A percentile compares a stretch with the other conserved stretches of the same genome.
Conservation (phyloP, 2,113 vertebrate genomes). For the Hemibagrus wyckioides region DNA sequence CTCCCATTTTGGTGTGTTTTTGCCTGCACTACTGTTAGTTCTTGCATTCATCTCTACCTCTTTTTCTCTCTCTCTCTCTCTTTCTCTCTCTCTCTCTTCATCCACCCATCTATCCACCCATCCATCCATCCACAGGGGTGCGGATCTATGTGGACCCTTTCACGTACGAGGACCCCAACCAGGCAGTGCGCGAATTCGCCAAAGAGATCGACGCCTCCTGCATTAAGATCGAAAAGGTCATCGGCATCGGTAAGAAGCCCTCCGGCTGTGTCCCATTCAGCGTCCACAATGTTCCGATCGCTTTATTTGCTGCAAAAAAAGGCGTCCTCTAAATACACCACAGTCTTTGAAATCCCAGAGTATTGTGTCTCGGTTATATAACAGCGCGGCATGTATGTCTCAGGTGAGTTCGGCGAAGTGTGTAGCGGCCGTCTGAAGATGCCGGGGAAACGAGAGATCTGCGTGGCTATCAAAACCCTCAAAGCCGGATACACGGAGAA, state of each 20-base stretch:
- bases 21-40: slow-evolving; percentile 7
- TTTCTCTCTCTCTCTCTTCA: slow-evolving; percentile 64
- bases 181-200: slow-evolving; percentile 77
- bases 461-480: slow-evolving; percentile 77
- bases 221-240: slow-evolving; percentile 98
- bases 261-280: slow-evolving; percentile 57
- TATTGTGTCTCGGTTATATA: background rate
- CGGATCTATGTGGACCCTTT: slow-evolving; percentile 88
- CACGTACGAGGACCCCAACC: slow-evolving; percentile 77
- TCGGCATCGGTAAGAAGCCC: slow-evolving; percentile 89
- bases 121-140: slow-evolving; percentile 86
- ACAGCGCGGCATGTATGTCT: background rate
- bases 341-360: background rate
- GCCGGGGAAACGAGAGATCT: slow-evolving; percentile 75
- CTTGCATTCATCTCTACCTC: slow-evolving; percentile 2
- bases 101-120: slow-evolving; percentile 58
- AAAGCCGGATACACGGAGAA: slow-evolving; percentile 76
- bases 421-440: slow-evolving; percentile 74
- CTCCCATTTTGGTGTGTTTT: slow-evolving; percentile 34
- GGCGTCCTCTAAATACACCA: background rate
- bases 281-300: background rate
- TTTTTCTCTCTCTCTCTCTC: slow-evolving; percentile 60
- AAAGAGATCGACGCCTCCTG: slow-evolving; percentile 90
- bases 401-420: slow-evolving; percentile 77
- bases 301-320: slow-evolving; percentile 16